Conservation (phyloP, 2,888 invertebrate species). For the Xanthostigma xanthostigma region DNA sequence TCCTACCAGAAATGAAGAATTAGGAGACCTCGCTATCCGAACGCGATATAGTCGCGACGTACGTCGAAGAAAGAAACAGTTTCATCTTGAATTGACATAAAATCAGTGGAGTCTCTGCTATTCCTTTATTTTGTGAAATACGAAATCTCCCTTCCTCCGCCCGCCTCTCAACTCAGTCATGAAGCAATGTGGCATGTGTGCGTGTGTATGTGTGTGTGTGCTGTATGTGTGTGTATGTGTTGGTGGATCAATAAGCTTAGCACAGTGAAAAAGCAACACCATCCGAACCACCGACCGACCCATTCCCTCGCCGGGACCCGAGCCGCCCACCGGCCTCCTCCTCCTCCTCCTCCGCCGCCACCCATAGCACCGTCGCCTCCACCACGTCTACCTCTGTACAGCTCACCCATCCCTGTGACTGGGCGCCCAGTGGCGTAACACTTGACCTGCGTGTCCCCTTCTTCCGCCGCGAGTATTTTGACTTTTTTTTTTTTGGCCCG, state of each 20-base stretch:
- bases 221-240: conserved; percentile 4
- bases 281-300: not conserved
- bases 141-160: not conserved
- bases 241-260: conserved; percentile 9
- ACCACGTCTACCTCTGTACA: not conserved
- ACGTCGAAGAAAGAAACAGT: no score
- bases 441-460: conserved; percentile 11
- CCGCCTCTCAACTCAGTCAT: not conserved
- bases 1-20: no score
- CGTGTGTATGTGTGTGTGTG: not conserved
- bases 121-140: conserved; percentile 7
- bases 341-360: conserved; percentile 37
- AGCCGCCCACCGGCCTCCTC: conserved; percentile 35
- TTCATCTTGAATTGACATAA: not conserved
- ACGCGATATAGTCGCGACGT: no score
- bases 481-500: conserved; percentile 3
- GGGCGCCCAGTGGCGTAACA: conserved; percentile 23
- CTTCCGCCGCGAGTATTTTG: conserved; percentile 6
- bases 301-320: conserved; percentile 13
- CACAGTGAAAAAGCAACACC: conserved; percentile 6
- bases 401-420: not conserved
- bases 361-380: conserved; percentile 25
- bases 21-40: no score
- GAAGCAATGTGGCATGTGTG: not conserved
- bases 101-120: conserved; percentile 1